Conservation (phyloP, 2,797 vertebrate species). For the Euphonia xanthogaster region DNA sequence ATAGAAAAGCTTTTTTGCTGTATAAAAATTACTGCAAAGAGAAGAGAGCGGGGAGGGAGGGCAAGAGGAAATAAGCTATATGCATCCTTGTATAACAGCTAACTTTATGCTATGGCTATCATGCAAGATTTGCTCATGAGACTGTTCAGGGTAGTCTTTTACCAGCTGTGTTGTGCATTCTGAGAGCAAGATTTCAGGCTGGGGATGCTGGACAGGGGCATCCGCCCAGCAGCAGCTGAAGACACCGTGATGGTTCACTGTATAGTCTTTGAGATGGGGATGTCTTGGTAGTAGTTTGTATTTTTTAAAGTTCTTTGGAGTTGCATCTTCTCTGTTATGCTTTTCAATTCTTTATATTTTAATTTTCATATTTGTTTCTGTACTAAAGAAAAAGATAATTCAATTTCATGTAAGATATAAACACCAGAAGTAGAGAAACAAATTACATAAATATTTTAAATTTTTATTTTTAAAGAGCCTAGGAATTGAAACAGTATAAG, state of each 20-base stretch:
- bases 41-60: fast-evolving
- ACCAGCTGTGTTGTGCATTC: neutral
- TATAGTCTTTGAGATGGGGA: neutral
- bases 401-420: neutral
- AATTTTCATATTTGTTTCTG: neutral
- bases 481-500: neutral
- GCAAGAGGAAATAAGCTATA: neutral
- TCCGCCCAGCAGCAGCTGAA: neutral
- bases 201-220: neutral
- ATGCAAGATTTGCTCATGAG: neutral
- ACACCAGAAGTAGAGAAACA: neutral
- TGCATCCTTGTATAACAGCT: neutral
- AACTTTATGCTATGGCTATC: neutral
- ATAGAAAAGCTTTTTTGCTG: neutral
- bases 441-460: neutral
- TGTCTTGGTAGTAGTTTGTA: neutral
- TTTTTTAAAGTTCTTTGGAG: neutral
- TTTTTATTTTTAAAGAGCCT: neutral
- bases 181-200: neutral
- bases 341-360: neutral
- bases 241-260: neutral
- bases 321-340: neutral
- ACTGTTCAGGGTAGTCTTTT: neutral
- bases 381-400: neutral
- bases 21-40: neutral